A percentile compares a stretch with the other conserved stretches of the same genome.
phyloP scores from a whole-genome alignment of 1,140 invertebrate species.

The Episyrphus balteatus region DNA sequence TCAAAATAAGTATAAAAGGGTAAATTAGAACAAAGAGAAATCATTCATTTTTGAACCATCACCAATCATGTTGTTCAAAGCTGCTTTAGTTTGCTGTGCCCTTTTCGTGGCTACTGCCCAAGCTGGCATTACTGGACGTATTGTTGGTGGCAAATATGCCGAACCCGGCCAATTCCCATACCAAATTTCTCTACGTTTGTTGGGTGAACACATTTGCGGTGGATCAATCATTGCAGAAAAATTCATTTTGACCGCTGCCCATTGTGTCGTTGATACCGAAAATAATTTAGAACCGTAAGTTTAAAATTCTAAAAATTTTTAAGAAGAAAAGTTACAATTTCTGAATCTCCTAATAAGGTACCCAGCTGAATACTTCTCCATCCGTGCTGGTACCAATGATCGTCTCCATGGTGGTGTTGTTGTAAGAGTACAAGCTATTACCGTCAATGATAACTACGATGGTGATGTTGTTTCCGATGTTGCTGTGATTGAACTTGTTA shows the following conservation, averaged over 20 bases:
- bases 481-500: slow-evolving; percentile 34
- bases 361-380: slow-evolving; percentile 6
- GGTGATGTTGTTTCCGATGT: slow-evolving; percentile 23
- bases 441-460: neutral
- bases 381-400: slow-evolving; percentile 31
- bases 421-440: slow-evolving; percentile 9
- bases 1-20: too few species aligned
- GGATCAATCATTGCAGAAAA: slow-evolving; percentile 39
- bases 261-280: slow-evolving; percentile 40
- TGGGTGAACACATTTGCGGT: slow-evolving; percentile 38
- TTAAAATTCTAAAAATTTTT: neutral
- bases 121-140: slow-evolving; percentile 12
- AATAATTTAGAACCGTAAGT: slow-evolving; percentile 1
- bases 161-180: slow-evolving; percentile 29
- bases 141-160: slow-evolving; percentile 37
- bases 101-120: too few species aligned
- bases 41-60: too few species aligned
- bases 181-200: slow-evolving; percentile 35
- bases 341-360: neutral
- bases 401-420: slow-evolving; percentile 19
- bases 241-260: slow-evolving; percentile 42
- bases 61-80: too few species aligned
- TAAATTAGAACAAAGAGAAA: too few species aligned
- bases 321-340: neutral
- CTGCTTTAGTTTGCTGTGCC: too few species aligned